phyloP scores from a whole-genome alignment of 1,140 invertebrate genomes.

The Bombus cullumanus region DNA sequence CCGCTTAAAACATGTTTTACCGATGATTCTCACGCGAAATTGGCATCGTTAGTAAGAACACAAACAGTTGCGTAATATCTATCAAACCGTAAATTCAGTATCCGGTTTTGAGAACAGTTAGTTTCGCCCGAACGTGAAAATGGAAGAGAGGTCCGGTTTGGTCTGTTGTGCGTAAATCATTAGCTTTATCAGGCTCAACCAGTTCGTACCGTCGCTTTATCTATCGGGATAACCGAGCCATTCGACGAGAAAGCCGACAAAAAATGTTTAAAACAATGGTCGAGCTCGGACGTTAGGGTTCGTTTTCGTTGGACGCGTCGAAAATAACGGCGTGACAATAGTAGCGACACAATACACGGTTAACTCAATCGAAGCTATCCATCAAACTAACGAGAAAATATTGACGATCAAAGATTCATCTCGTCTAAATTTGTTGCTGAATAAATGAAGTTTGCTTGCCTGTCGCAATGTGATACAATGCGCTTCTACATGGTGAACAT shows the following conservation, averaged over 20 bases:
- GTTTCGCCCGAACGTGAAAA: slow-evolving; percentile 66
- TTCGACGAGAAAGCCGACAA: slow-evolving; percentile 71
- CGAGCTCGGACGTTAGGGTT: slow-evolving; percentile 41
- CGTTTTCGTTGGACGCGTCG: slow-evolving; percentile 36
- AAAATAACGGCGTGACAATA: slow-evolving; percentile 60
- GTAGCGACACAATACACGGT: slow-evolving; percentile 5
- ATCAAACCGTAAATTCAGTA: slow-evolving; percentile 70
- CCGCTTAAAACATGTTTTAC: background rate
- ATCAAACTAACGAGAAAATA: slow-evolving; percentile 50
- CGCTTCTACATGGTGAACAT: too few species aligned
- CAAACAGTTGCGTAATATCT: slow-evolving; percentile 27
- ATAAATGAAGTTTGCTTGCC: background rate
- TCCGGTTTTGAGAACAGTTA: slow-evolving; percentile 67
- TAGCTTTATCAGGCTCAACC: slow-evolving; percentile 80
- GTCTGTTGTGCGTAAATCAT: slow-evolving; percentile 75
- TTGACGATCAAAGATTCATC: slow-evolving; percentile 29
- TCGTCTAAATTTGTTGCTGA: slow-evolving; percentile 10
- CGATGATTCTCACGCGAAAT: background rate
- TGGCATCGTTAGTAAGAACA: background rate
- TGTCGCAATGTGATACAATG: background rate
- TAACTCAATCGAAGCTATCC: slow-evolving; percentile 39
- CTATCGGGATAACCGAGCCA: slow-evolving; percentile 75
- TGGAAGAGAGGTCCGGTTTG: slow-evolving; percentile 39
- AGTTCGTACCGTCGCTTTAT: slow-evolving; percentile 78
- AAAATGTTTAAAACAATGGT: slow-evolving; percentile 74